Conservation (phyloP, 2,113 vertebrate genomes). For the Archocentrus centrarchus region DNA sequence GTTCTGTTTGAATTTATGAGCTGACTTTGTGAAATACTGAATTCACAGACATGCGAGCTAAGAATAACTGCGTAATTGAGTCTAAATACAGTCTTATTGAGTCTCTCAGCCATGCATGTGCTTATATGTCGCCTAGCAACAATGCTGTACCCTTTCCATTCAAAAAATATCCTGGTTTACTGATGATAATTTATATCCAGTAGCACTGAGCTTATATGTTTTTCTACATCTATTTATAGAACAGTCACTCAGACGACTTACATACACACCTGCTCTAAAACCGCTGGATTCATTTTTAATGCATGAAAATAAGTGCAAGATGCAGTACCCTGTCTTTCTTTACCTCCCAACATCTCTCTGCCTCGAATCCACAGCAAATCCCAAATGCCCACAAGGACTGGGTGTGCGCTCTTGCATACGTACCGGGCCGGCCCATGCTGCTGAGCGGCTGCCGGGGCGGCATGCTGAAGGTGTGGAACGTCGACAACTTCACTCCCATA, state of each 20-base stretch:
- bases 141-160: constrained; percentile 9
- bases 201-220: not conserved
- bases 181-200: not conserved
- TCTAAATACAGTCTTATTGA: constrained; percentile 24
- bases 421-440: constrained; percentile 92
- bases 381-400: constrained; percentile 98
- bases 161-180: constrained; percentile 1
- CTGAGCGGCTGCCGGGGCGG: constrained; percentile 93
- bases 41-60: constrained; percentile 10
- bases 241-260: constrained; percentile 7
- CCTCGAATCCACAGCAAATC: constrained; percentile 87
- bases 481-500: constrained; percentile 93
- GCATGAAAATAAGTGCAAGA: too few species aligned
- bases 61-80: constrained; percentile 31
- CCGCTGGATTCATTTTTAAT: not conserved
- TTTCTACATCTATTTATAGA: constrained; percentile 22
- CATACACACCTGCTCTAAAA: not conserved
- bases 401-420: constrained; percentile 95
- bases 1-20: not conserved
- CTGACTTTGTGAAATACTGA: constrained; percentile 13
- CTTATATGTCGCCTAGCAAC: constrained; percentile 54
- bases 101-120: constrained; percentile 15
- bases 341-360: constrained; percentile 1
- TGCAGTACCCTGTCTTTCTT: not conserved
- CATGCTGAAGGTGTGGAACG: constrained; percentile 96